Conservation (phyloP, 2,888 invertebrate genomes). For the Papilio protenor region DNA sequence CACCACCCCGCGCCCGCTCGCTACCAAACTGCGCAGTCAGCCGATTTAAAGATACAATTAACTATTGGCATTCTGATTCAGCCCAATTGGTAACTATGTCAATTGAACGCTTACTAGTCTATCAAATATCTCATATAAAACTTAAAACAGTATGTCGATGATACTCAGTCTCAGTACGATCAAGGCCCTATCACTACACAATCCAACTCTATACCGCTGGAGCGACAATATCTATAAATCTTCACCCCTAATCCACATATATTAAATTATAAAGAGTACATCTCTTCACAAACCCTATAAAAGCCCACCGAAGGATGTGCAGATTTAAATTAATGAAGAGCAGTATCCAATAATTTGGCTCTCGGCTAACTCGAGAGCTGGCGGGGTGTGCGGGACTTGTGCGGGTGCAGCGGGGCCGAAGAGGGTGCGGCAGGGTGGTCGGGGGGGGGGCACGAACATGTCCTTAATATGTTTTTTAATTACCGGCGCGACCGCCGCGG, state of each 20-base stretch:
- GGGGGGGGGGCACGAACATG: slow-evolving; percentile 46
- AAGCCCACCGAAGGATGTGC: slow-evolving; percentile 26
- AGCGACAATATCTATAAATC: slow-evolving; percentile 8
- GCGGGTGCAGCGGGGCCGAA: neutral
- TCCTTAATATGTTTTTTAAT: slow-evolving; percentile 76
- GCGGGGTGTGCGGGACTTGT: slow-evolving; percentile 30
- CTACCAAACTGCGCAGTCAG: slow-evolving; percentile 38
- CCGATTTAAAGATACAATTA: slow-evolving; percentile 38
- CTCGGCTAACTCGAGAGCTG: slow-evolving; percentile 28
- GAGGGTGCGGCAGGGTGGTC: neutral
- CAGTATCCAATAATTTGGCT: slow-evolving; percentile 33
- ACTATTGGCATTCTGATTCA: neutral
- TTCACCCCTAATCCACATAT: slow-evolving; percentile 19
- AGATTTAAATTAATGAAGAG: slow-evolving; percentile 44
- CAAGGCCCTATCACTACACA: neutral
- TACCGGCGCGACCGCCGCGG: slow-evolving; percentile 54
- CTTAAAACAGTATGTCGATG: neutral
- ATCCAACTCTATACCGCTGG: neutral
- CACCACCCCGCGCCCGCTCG: slow-evolving; percentile 30
- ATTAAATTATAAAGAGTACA: slow-evolving; percentile 35
- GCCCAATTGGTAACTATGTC: neutral
- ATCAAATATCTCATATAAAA: neutral
- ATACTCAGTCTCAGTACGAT: neutral
- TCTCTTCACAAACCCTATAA: slow-evolving; percentile 12
- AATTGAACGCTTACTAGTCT: neutral